Evolutionary conservation across 2,888 invertebrate genomes (phyloP), one percentile per base, ranked within the genome.

Genomic region (Acrobasis repandana): DNA sequence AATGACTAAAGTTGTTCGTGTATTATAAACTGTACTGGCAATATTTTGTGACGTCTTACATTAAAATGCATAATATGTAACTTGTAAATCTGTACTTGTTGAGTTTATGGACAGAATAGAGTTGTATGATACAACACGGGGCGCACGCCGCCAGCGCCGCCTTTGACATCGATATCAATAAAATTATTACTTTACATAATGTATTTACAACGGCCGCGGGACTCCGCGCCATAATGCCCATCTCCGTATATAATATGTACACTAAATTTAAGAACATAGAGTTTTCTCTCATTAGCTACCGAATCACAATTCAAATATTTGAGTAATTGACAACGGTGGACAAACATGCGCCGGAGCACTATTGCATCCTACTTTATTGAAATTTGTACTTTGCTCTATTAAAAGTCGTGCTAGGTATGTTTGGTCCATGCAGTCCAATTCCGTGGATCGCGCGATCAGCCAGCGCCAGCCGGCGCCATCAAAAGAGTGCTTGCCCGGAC

Each of bases 241-340:
- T 85, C 87, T 91, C 88, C 89, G 83, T 86, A 88, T 88, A 85
- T 89, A 86, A 86, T 91, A 91, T 91, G 78, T 91, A 91, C 91
- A 91, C 84, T 90, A 88, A 79, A 86, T 88, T 88, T 87, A 90
- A 90, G 89, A 90, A 85, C 89, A 89, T 90, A 89, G 84, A 82
- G 82, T 87, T 90, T 86, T 92, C 90, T 91, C 90, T 90, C 91
- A 86, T 90, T 91, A 92, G 90, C 91, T 92, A 92, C 90, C 90
- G 88, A 91, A 92, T 92, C 92, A 92, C 92, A 92, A 90, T 91
- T 90, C 87, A 89, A 88, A 88, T 90, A 88, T 88, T 86, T 86
- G 88, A 90, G 88, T 92, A 92, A 92, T 92, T 92, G 92, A 92
- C 92, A 88, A 91, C 88, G 89, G 90, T 90, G 91, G 91, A 91